phyloP scores from a whole-genome alignment of 2,113 vertebrate genomes.

The Thymallus thymallus region DNA sequence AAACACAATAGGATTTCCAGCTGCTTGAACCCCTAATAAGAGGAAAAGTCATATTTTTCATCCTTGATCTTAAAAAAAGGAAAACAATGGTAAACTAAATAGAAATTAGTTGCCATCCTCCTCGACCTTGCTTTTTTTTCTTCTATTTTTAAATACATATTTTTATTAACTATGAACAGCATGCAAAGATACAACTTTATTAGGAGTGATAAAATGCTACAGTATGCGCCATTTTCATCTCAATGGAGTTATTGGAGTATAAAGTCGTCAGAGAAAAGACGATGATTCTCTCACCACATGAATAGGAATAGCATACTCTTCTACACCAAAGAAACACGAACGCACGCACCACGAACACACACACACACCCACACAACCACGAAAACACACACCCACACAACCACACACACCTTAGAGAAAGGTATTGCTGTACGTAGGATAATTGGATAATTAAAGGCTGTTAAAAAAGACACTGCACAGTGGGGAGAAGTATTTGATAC shows the following conservation, averaged over 20 bases:
- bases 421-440: background rate
- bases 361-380: too few relatives aligned
- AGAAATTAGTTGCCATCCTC: slow-evolving; percentile 30
- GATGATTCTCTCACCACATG: slow-evolving; percentile 22
- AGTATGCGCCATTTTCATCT: slow-evolving; percentile 49
- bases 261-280: slow-evolving; percentile 37
- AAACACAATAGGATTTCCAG: background rate
- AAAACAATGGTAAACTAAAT: slow-evolving; percentile 5
- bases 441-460: background rate
- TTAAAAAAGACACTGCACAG: background rate
- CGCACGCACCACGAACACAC: too few relatives aligned
- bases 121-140: slow-evolving; percentile 20
- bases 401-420: too few relatives aligned
- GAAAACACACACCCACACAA: too few relatives aligned
- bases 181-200: slow-evolving; percentile 59
- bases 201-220: slow-evolving; percentile 35
- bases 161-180: slow-evolving; percentile 41
- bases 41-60: background rate
- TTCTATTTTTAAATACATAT: slow-evolving; percentile 24
- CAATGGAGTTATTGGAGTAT: slow-evolving; percentile 43
- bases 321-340: slow-evolving; percentile 15
- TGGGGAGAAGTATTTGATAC: too few relatives aligned
- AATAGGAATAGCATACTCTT: slow-evolving; percentile 50
- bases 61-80: background rate
- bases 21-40: background rate